A percentile compares a stretch with the other conserved stretches of the same genome.
phyloP scores from a whole-genome alignment of 2,888 invertebrate species.

The Ennomos erosarius region DNA sequence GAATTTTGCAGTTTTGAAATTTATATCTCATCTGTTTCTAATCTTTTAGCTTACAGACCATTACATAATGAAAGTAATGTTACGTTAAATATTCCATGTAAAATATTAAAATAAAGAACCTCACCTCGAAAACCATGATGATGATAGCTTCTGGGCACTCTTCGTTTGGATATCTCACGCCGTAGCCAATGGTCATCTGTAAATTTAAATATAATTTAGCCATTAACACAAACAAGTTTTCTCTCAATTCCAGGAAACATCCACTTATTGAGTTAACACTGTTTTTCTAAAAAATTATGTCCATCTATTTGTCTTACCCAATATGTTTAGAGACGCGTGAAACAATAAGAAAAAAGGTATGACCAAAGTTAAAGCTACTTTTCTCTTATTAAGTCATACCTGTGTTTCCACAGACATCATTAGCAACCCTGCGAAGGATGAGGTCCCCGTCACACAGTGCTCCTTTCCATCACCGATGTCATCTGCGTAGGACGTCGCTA shows the following conservation, averaged over 20 bases:
- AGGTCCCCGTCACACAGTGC: constrained; percentile 86
- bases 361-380: no score
- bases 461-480: constrained; percentile 88
- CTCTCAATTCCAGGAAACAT: no score
- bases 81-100: background rate
- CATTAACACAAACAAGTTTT: no score
- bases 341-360: no score
- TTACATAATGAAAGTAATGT: no score
- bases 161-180: constrained; percentile 91
- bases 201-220: constrained; percentile 33
- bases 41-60: no score
- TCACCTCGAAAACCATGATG: constrained; percentile 92
- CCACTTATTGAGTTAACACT: no score
- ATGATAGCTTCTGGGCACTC: constrained; percentile 94
- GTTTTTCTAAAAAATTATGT: no score
- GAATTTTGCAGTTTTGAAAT: no score
- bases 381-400: constrained; percentile 61
- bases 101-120: background rate
- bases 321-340: no score
- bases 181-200: constrained; percentile 92
- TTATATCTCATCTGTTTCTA: no score
- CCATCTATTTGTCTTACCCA: no score
- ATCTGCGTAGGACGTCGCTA: constrained; percentile 89
- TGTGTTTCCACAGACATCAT: constrained; percentile 96
- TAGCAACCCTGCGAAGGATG: constrained; percentile 87